Conservation (phyloP, 2,797 vertebrate species). For the Halcyon smyrnensis region DNA sequence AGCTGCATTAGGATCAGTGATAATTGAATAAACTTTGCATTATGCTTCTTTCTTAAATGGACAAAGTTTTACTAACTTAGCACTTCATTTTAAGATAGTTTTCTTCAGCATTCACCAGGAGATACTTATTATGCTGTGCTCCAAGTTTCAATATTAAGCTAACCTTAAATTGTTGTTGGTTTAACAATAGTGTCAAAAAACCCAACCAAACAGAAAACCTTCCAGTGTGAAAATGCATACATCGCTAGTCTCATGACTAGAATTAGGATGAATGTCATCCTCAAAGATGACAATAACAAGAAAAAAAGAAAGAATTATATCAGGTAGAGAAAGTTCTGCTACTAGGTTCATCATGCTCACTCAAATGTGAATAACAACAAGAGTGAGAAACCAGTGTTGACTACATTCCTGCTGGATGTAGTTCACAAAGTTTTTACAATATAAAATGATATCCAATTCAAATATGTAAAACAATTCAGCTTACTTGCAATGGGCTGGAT, state of each 20-base stretch:
- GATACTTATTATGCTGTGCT: not conserved
- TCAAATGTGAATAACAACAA: not conserved
- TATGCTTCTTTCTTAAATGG: not conserved
- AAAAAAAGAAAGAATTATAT: not conserved
- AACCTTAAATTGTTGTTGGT: not conserved
- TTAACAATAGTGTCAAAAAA: not conserved
- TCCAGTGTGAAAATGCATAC: not conserved
- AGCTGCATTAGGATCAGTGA: not conserved
- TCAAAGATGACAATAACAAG: not conserved
- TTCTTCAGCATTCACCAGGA: not conserved
- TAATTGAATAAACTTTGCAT: not conserved
- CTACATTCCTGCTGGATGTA: not conserved
- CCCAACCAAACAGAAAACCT: accelerated
- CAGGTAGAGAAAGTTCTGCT: not conserved
- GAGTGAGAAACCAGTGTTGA: not conserved
- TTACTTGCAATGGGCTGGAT: not conserved
- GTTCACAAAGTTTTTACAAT: not conserved
- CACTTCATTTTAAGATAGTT: not conserved
- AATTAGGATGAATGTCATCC: not conserved
- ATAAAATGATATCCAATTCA: not conserved
- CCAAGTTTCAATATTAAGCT: not conserved
- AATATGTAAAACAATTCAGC: not conserved
- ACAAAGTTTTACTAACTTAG: not conserved
- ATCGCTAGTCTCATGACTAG: not conserved
- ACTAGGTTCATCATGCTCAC: not conserved